Evolutionary conservation across 30 jellyfish, hydroid and myxozoan species (phyloP).

Genomic region (Aurelia sp.): DNA sequence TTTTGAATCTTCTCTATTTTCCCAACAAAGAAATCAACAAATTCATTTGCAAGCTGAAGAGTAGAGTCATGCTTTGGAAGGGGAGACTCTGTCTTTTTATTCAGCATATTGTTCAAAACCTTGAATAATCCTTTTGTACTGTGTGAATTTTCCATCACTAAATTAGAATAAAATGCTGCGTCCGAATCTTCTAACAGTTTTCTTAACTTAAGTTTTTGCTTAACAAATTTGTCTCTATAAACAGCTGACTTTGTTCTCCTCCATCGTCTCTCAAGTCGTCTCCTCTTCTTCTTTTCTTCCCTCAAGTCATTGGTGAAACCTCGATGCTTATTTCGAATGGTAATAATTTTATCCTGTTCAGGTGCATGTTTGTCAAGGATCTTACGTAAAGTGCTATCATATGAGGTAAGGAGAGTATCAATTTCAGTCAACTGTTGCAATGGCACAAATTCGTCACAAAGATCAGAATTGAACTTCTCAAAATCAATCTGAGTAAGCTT

Average conservation of each 20-base stretch:
- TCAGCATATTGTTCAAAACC: neutral
- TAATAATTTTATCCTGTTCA: slow-evolving; percentile 22
- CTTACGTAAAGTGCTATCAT: slow-evolving; percentile 38
- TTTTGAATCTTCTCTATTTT: slow-evolving; percentile 20
- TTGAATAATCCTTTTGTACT: neutral
- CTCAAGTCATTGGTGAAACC: slow-evolving; percentile 30
- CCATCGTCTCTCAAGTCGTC: slow-evolving; percentile 46
- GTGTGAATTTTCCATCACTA: slow-evolving; percentile 10
- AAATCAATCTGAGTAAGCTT: slow-evolving; percentile 57
- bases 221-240: slow-evolving; percentile 20
- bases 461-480: slow-evolving; percentile 29
- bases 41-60: slow-evolving; percentile 40
- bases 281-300: slow-evolving; percentile 46
- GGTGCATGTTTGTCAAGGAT: slow-evolving; percentile 63
- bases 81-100: slow-evolving; percentile 28
- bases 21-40: slow-evolving; percentile 28
- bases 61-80: slow-evolving; percentile 10
- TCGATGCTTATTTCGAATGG: slow-evolving; percentile 29
- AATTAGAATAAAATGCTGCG: slow-evolving; percentile 6
- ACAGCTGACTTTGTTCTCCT: slow-evolving; percentile 41
- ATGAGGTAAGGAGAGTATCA: slow-evolving; percentile 28
- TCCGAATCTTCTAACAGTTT: slow-evolving; percentile 16
- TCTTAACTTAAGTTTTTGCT: slow-evolving; percentile 28
- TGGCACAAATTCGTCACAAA: slow-evolving; percentile 5
- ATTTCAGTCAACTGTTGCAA: slow-evolving; percentile 14